Conservation (phyloP, 2,888 invertebrate genomes). For the Alcis repandata region DNA sequence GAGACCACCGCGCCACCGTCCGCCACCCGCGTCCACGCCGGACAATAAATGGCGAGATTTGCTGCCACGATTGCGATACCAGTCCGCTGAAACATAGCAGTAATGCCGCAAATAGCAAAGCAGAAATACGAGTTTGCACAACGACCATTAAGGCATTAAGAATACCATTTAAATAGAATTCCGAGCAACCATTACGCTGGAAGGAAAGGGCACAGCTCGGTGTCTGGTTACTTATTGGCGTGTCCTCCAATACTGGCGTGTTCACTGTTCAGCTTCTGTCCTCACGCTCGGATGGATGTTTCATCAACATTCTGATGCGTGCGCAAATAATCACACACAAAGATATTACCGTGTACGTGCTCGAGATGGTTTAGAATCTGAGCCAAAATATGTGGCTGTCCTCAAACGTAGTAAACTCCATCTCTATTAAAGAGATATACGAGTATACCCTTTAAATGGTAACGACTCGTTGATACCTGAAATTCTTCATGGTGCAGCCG, state of each 20-base stretch:
- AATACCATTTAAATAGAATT: constrained; percentile 1
- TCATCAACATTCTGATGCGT: constrained; percentile 15
- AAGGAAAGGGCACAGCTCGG: constrained; percentile 16
- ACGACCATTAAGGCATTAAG: not conserved
- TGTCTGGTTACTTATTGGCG: constrained; percentile 19
- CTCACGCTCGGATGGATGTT: constrained; percentile 6
- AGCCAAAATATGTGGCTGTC: not conserved
- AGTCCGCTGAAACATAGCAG: not conserved
- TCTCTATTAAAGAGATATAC: not conserved
- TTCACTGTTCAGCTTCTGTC: not conserved
- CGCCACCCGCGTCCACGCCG: not conserved
- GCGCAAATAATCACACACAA: constrained; percentile 15
- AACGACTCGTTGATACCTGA: not conserved
- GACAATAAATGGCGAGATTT: not conserved
- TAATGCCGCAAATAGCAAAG: not conserved
- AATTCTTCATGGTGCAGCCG: not conserved
- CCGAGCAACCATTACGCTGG: constrained; percentile 9
- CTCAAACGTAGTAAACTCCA: not conserved
- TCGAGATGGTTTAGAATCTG: not conserved
- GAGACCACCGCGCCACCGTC: not conserved
- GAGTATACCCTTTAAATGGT: not conserved
- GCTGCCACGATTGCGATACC: not conserved
- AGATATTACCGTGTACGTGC: constrained; percentile 12
- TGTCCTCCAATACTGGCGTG: not conserved
- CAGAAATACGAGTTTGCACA: constrained; percentile 21